These are phyloP conservation scores for Orthonyx spaldingii DNA, from an alignment of 2,113 vertebrate species.

Conservation along the genomic window DNA sequence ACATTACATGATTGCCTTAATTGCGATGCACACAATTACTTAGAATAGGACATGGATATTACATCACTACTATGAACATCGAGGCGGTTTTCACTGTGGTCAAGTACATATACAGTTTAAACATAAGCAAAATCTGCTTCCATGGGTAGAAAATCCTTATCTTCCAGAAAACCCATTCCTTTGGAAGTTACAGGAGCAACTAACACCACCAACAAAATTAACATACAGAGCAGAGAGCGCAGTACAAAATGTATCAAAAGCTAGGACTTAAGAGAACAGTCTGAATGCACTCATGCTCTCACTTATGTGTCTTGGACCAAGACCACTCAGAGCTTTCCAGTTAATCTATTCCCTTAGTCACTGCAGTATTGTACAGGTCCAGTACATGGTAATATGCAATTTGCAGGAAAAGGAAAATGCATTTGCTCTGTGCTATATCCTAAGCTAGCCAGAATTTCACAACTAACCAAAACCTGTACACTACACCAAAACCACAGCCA, in stretches of 20 bases:
- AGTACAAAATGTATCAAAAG: background rate
- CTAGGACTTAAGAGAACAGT: background rate
- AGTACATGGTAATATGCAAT: background rate
- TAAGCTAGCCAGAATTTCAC: background rate
- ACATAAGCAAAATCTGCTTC: background rate
- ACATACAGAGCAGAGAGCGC: background rate
- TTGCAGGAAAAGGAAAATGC: background rate
- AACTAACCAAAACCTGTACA: background rate
- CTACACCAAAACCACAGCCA: background rate
- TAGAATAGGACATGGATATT: background rate
- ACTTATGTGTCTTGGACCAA: background rate
- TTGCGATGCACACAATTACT: background rate
- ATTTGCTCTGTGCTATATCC: background rate
- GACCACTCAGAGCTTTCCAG: background rate
- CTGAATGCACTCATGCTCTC: background rate
- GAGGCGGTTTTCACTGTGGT: background rate
- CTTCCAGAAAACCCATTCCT: background rate
- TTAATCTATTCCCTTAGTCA: background rate
- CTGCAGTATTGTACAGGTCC: background rate
- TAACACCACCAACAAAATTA: background rate
- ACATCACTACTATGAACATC: background rate
- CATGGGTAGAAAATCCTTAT: background rate
- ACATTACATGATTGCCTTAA: background rate
- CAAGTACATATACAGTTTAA: background rate
- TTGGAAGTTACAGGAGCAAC: background rate